Evolutionary conservation across 1,140 invertebrate species (phyloP), one percentile per base, ranked within the genome.

Genomic region (Tribolium madens): DNA sequence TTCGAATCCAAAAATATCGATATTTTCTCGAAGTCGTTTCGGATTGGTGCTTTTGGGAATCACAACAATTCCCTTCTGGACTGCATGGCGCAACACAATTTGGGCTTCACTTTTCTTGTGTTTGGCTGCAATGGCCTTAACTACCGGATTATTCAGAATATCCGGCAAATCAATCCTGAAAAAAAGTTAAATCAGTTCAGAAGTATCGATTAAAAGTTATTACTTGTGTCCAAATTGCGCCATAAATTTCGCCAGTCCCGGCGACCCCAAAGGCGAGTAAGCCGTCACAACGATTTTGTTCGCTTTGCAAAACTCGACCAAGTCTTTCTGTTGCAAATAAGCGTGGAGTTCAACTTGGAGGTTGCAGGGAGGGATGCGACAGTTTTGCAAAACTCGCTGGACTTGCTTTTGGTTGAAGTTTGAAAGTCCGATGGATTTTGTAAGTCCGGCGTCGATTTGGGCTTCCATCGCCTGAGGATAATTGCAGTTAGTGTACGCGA

Each of bases 31-130:
- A 0, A 97, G 88, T 81, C 95, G 89, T 5, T 89, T 85, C 0
- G 91, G 87, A 82, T 91, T 94, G 0, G 91, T 91, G 84, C 94
- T 96, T 87, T 97, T 97, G 48, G 95, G 95, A 83, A 97, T 95
- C 12, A 93, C 92, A 46, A 90, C 87, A 5, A 96, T 87, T 6
- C 91, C 91, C 64, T 90, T 87, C 84, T 96, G 91, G 0, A 96
- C 83, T 52, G 94, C 88, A 85, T 93, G 94, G 47, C 93, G 88
- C 0, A 97, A 84, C 46, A 97, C 87, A 52, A 97, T 87, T 87
- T 97, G 95, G 0, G 94, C 95, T 3, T 93, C 85, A 0, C 91
- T 91, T 85, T 93, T 95, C 3, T 88, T 86, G 83, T 95, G 89
- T 12, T 89, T 88, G 2, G 88, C 82, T 0, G 95, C 92, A 31